These are phyloP conservation scores for Cephus nigrinus DNA, from an alignment of 2,888 invertebrate genomes.

Conservation along the genomic window DNA sequence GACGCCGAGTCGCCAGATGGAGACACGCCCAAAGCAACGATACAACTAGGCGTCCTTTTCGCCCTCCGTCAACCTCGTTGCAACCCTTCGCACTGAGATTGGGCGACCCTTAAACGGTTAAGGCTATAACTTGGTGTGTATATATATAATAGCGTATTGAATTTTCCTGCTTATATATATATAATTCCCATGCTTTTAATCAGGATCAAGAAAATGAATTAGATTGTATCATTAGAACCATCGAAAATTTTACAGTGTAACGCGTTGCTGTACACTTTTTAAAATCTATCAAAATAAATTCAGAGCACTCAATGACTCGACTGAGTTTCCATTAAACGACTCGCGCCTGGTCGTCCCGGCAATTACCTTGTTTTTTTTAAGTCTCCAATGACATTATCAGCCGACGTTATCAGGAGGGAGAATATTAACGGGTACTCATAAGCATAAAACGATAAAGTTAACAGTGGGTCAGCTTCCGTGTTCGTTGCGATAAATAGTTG, in stretches of 20 bases:
- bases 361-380: not conserved
- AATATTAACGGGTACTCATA: not conserved
- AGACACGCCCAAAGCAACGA: constrained; percentile 53
- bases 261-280: not conserved
- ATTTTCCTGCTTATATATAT: too few species aligned
- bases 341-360: not conserved
- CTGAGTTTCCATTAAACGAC: not conserved
- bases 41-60: not conserved
- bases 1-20: constrained; percentile 50
- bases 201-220: not conserved
- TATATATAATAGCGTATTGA: not conserved
- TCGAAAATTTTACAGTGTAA: not conserved
- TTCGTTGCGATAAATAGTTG: not conserved
- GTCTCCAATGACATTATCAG: not conserved
- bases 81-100: constrained; percentile 28
- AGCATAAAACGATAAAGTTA: not conserved
- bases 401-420: not conserved
- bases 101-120: constrained; percentile 33
- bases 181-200: not conserved
- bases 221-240: not conserved
- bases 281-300: not conserved
- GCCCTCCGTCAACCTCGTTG: constrained; percentile 31
- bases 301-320: not conserved
- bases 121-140: not conserved
- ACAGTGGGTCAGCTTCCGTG: not conserved